Conservation (phyloP, 2,797 vertebrate species). For the Enoplosus armatus region DNA sequence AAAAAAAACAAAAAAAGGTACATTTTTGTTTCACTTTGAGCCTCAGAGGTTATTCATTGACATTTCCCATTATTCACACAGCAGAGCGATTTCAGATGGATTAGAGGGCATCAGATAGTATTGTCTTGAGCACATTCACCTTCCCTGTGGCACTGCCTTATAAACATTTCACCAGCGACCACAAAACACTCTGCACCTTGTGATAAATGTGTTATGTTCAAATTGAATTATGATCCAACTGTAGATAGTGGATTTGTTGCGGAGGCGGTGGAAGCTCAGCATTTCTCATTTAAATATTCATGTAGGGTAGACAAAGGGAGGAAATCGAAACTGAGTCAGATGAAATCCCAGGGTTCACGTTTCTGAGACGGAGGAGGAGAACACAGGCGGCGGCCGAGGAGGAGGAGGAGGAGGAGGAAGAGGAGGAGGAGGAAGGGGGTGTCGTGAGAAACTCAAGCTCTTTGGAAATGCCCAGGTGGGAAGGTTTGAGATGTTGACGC, state of each 20-base stretch:
- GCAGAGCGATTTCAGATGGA: neutral
- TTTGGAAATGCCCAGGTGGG: neutral
- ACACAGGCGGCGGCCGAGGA: neutral
- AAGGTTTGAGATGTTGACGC: neutral
- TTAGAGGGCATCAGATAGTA: slow-evolving; percentile 28
- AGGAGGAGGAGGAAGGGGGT: slow-evolving; percentile 8
- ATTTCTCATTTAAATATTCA: slow-evolving; percentile 72
- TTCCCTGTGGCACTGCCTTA: slow-evolving; percentile 37
- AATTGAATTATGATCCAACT: slow-evolving; percentile 48
- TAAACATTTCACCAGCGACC: slow-evolving; percentile 43
- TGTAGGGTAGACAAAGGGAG: slow-evolving; percentile 52
- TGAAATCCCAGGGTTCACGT: slow-evolving; percentile 61
- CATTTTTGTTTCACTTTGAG: slow-evolving; percentile 6
- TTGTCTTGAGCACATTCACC: slow-evolving; percentile 17
- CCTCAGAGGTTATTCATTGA: slow-evolving; percentile 2
- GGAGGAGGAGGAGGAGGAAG: neutral
- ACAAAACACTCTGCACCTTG: slow-evolving; percentile 11
- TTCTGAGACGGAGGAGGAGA: slow-evolving; percentile 41
- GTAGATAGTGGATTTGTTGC: slow-evolving; percentile 38
- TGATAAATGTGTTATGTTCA: slow-evolving; percentile 48
- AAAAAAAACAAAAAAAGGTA: neutral
- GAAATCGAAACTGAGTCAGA: slow-evolving; percentile 56
- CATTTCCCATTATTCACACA: slow-evolving; percentile 24
- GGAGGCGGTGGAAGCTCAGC: slow-evolving; percentile 34
- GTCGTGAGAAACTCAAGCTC: slow-evolving; percentile 28